Evolutionary conservation across 2,113 vertebrate species (phyloP).

Genomic region (Manacus vitellinus): DNA sequence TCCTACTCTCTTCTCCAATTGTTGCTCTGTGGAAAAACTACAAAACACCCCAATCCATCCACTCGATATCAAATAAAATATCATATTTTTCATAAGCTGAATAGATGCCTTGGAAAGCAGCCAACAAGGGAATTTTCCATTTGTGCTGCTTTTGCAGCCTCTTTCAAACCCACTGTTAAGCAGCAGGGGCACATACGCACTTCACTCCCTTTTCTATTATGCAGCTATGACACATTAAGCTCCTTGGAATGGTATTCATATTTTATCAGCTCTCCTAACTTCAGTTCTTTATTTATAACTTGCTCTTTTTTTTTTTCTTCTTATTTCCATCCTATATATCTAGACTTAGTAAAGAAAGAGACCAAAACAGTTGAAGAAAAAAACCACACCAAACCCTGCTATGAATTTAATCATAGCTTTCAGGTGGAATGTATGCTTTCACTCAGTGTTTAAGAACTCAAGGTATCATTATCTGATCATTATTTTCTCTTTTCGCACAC

Average conservation of each 20-base stretch:
- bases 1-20: neutral
- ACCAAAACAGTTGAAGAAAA: neutral
- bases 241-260: constrained; percentile 62
- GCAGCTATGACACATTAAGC: constrained; percentile 59
- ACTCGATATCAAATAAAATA: constrained; percentile 46
- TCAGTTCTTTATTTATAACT: constrained; percentile 42
- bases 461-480: neutral
- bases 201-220: constrained; percentile 57
- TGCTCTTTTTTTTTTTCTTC: neutral
- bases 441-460: neutral
- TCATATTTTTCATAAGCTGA: constrained; percentile 46
- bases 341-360: constrained; percentile 46
- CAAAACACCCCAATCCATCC: neutral
- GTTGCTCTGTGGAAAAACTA: neutral
- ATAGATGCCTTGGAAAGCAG: constrained; percentile 37
- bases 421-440: neutral
- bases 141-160: constrained; percentile 43
- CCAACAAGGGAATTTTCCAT: constrained; percentile 50
- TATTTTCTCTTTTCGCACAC: neutral
- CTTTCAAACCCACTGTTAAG: constrained; percentile 45
- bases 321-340: neutral
- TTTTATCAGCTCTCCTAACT: constrained; percentile 63
- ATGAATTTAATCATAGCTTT: constrained; percentile 36
- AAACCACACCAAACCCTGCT: neutral
- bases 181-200: constrained; percentile 30